Base-by-base conservation (phyloP, 2,113 vertebrate species). In the Apodemus sylvaticus region DNA sequence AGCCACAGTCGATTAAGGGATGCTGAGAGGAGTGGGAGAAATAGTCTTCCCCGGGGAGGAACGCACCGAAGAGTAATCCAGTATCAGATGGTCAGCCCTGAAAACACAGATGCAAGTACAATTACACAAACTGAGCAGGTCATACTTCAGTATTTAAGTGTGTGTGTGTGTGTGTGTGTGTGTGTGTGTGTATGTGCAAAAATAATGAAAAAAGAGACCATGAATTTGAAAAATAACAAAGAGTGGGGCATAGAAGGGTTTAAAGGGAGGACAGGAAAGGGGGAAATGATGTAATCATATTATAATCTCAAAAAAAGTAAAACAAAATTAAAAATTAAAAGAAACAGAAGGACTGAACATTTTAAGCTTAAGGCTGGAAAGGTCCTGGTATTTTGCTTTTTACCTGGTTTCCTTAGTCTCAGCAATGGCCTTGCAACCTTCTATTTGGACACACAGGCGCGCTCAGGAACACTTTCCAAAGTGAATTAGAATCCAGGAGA, bases 381-480 rank as follows among this genome's bases (percentile, higher is more conserved):
- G 10, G 4, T 53, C 79, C 92, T 3, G 0, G 0, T 51, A 96
- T 96, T 73, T 97, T 36, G 17, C 96, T 97, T 98, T 98, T 97
- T 96, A 96, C 93, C 95, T 96, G 90, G 96, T 98, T 97, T 98
- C 90, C 74, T 76, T 85, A 96, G 93, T 77, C 70, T 68, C 96
- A 89, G 97, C 95, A 97, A 93, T 94, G 1, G 71, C 74, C 91
- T 90, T 90, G 86, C 2, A 3, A 53, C 0, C 0, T 94, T 7
- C 86, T 85, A 74, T 97, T 74, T 95, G 85, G 90, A 68, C 10
- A 51, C 68, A 79, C 31, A 51, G 53, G n/a, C 7, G 20, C 70
- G 48, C 12, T 51, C 62, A 93, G 34, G 12, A 89, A 26, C 14
- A 36, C 77, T 89, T 89, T 88, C 16, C 87, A 77, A 90, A 78